phyloP scores from a whole-genome alignment of 2,797 vertebrate genomes.

The Gambelia wislizenii region DNA sequence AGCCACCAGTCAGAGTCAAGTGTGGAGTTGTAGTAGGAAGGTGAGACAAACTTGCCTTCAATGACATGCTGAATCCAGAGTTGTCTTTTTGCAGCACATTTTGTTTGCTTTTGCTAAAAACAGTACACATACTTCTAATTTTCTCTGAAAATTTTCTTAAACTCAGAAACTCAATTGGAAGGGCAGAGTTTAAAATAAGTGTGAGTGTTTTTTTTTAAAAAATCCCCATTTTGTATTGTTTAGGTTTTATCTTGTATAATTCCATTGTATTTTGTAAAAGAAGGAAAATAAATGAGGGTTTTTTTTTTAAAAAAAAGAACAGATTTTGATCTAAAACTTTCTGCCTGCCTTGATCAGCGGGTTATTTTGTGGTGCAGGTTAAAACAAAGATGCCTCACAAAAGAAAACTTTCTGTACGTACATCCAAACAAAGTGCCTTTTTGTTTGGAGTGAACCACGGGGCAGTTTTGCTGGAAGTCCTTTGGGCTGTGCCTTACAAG shows the following conservation, averaged over 20 bases:
- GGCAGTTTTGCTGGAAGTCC: constrained; percentile 2
- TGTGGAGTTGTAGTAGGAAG: too few relatives aligned
- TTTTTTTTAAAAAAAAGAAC: not conserved
- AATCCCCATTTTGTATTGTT: not conserved
- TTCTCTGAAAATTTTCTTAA: not conserved
- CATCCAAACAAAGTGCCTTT: constrained; percentile 1
- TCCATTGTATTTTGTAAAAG: not conserved
- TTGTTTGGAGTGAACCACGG: constrained; percentile 20
- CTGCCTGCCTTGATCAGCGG: not conserved
- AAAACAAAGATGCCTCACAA: constrained; percentile 52
- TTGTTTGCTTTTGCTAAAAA: not conserved
- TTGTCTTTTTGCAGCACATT: not conserved
- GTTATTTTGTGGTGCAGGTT: constrained; percentile 50
- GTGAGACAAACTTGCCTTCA: too few relatives aligned
- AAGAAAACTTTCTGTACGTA: constrained; percentile 33
- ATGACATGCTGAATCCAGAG: too few relatives aligned
- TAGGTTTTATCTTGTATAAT: not conserved
- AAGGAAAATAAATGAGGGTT: not conserved
- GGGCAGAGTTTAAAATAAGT: not conserved
- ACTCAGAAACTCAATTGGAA: not conserved
- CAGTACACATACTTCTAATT: not conserved
- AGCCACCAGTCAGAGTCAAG: not conserved
- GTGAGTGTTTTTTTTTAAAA: not conserved
- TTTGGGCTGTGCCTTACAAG: constrained; percentile 51
- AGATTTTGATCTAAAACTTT: not conserved